Evolutionary conservation across 2,888 invertebrate genomes (phyloP), one percentile per base, ranked within the genome.

Genomic region (Heliconius ismenius): DNA sequence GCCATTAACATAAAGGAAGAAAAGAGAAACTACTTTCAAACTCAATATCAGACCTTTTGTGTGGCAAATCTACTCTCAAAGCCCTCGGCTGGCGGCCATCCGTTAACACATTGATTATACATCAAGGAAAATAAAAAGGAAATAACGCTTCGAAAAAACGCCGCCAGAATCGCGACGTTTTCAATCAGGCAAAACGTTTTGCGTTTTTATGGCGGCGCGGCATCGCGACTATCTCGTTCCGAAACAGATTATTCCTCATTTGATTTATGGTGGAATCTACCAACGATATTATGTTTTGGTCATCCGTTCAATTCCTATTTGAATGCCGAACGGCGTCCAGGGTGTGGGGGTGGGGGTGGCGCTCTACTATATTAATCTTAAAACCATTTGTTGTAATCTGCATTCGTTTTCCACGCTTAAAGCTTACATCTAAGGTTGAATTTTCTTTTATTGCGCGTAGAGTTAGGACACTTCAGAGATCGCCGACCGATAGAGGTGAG

Each of bases 161-260:
- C 87, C 87, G 87, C 86, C 86, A 81, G 86, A 86, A 89, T 87
- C 89, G 89, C 88, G 90, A 90, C 92, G 90, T 92, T 94, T 94
- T 93, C 93, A 94, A 93, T 94, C 93, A 92, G 92, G 91, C 92
- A 90, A 93, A 94, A 92, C 93, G 93, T 90, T 94, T 93, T 92
- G 93, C 93, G 93, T 93, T 94, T 93, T 94, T 94, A 94, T 92
- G 91, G 91, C 88, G 90, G 89, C 89, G 86, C 86, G 88, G 88
- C 89, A 90, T 90, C 91, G 89, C 91, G 92, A 93, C 93, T 92
- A 93, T 94, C 92, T 92, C 93, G 91, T 91, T 90, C 92, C 92
- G 91, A 92, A 92, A 94, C 93, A 94, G 94, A 94, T 94, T 94
- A 94, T 94, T 94, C 91, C 94, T 94, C 94, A 94, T 94, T 94